phyloP scores from a whole-genome alignment of 2,797 vertebrate genomes.

The Loriculus beryllinus region DNA sequence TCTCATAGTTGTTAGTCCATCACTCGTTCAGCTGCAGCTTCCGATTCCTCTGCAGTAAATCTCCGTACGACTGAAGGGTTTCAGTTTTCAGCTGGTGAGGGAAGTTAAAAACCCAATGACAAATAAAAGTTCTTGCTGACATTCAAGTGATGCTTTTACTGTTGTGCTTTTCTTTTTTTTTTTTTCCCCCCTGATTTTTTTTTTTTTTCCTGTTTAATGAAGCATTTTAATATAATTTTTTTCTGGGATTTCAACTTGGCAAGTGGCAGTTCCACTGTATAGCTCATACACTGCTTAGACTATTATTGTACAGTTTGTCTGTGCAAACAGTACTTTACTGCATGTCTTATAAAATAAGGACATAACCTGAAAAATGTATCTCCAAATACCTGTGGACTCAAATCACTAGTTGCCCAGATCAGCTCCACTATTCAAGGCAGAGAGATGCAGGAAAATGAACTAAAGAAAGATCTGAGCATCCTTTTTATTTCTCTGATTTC shows the following conservation, averaged over 20 bases:
- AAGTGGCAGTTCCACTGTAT: neutral
- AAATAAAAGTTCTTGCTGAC: neutral
- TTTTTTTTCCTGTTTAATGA: neutral
- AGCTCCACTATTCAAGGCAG: neutral
- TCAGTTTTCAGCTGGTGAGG: neutral
- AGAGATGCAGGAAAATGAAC: neutral
- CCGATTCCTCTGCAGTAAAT: neutral
- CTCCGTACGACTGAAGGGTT: neutral
- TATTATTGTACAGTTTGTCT: neutral
- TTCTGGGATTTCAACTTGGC: neutral
- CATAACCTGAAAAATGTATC: neutral
- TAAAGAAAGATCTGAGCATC: neutral
- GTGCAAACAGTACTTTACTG: neutral
- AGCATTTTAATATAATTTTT: neutral
- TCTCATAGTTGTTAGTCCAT: rapidly evolving
- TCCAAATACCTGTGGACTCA: neutral
- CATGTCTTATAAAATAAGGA: neutral
- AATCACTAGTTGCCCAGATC: neutral
- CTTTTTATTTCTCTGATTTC: neutral
- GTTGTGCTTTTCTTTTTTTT: neutral
- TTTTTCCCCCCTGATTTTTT: too few relatives aligned
- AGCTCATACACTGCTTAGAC: neutral
- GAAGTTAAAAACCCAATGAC: neutral
- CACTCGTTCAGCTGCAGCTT: neutral
- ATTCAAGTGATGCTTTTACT: neutral